Evolutionary conservation across 2,797 vertebrate genomes (phyloP).

Genomic region (Dendrocincla fuliginosa): DNA sequence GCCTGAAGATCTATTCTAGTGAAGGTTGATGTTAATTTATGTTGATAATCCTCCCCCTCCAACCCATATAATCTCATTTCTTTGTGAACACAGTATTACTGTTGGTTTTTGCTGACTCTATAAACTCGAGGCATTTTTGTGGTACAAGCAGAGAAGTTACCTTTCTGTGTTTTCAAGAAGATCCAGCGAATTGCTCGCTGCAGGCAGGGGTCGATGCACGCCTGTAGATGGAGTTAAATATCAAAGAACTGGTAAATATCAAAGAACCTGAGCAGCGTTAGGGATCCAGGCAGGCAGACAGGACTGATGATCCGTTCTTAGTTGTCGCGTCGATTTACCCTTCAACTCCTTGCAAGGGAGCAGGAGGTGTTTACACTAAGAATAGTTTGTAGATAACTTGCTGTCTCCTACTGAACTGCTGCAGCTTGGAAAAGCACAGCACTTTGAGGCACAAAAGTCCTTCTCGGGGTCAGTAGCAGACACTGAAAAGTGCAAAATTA

Average conservation of each 20-base stretch:
- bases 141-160: background rate
- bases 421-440: background rate
- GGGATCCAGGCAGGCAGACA: accelerated
- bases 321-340: accelerated
- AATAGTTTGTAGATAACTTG: background rate
- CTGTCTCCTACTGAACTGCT: accelerated
- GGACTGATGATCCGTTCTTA: accelerated
- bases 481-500: background rate
- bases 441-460: background rate
- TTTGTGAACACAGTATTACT: background rate
- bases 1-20: too few species aligned
- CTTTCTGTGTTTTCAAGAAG: background rate
- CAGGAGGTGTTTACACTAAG: background rate
- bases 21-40: background rate
- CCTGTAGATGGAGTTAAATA: slow-evolving; percentile 53
- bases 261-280: background rate
- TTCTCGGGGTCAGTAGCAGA: background rate
- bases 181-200: accelerated
- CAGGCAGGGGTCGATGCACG: background rate
- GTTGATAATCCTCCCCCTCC: background rate
- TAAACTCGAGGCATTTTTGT: background rate
- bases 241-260: background rate
- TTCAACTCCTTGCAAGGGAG: background rate
- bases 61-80: background rate
- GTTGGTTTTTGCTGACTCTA: background rate